Evolutionary conservation across 2,113 vertebrate genomes (phyloP).

Genomic region (Ovis canadensis): DNA sequence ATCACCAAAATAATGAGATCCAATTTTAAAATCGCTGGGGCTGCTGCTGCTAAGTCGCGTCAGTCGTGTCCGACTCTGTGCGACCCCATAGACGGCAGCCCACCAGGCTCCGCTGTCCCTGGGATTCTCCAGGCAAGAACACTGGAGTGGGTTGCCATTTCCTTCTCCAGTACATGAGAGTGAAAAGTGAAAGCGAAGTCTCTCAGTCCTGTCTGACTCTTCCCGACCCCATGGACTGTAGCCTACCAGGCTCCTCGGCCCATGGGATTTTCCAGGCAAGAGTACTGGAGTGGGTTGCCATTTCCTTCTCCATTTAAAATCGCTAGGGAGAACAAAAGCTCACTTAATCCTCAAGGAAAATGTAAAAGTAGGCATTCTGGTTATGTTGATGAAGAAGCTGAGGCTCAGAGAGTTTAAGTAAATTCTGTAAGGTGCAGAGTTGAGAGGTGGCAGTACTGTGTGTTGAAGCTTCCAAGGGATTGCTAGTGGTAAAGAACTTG

Average conservation of each 20-base stretch:
- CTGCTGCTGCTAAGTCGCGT: too few species aligned
- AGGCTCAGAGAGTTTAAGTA: not conserved
- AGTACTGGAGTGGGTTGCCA: not conserved
- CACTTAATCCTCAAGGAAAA: slow-evolving; percentile 11
- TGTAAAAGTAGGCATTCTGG: not conserved
- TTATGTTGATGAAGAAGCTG: not conserved
- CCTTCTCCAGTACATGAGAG: too few species aligned
- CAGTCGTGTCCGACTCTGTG: too few species aligned
- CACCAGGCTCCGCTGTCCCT: too few species aligned
- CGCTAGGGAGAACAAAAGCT: not conserved
- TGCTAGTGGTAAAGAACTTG: not conserved
- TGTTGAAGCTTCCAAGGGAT: not conserved
- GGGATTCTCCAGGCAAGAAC: too few species aligned
- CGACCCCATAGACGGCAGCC: too few species aligned
- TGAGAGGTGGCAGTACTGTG: not conserved
- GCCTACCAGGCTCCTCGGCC: too few species aligned
- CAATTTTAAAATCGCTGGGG: not conserved
- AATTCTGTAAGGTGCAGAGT: not conserved
- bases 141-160: too few species aligned
- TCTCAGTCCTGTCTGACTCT: too few species aligned
- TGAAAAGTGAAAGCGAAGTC: too few species aligned
- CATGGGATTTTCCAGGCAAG: not conserved
- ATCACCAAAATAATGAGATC: not conserved
- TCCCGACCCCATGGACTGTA: too few species aligned
- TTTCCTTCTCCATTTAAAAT: not conserved